Evolutionary conservation across 2,113 vertebrate genomes (phyloP), one percentile per base, ranked within the genome.

Genomic region (Zosterops borbonicus): DNA sequence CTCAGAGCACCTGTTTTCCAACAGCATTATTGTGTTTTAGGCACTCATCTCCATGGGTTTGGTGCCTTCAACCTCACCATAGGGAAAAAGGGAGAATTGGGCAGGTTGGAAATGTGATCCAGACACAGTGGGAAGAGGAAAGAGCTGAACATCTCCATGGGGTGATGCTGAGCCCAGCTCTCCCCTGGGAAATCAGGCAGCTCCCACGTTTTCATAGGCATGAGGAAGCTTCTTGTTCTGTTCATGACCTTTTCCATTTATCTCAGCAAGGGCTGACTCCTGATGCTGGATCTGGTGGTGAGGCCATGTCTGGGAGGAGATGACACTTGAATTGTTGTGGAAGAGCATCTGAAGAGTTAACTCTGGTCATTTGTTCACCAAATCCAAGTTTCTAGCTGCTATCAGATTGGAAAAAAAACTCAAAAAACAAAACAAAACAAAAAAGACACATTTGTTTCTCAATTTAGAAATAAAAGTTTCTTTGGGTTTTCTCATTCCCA

Each of bases 101-200:
- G 9, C 11, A 8, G 11, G 24, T 37, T 31, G 70, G 25, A 46
- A 77, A 37, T 0, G 0, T 29, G 35, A 50, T 41, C 56, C 41
- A 69, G 33, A 55, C 59, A 17, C 24, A 27, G 35, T 12, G 46
- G 53, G 55, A 86, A 64, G 41, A 9, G 22, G 33, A 59, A 60
- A 42, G 2, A 69, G 70, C 33, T 59, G 53, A 39, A 35, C 6
- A 23, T 13, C 21, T 18, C 21, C 24, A 31, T 0, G 0, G 58
- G 29, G 12, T 7, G 17, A 42, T 28, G 33, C 25, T 85, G 62
- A 75, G 28, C 35, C n/a, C 55, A 70, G 14, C 27, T 44, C 15
- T 79, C n/a, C 41, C 12, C 37, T 37, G 47, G 25, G 56, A 87
- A 80, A 65, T 18, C 5, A 12, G 46, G 46, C 12, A 60, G 21